Evolutionary conservation across 1,140 invertebrate species (phyloP).

Genomic region (Aphaenogaster ashmeadi): DNA sequence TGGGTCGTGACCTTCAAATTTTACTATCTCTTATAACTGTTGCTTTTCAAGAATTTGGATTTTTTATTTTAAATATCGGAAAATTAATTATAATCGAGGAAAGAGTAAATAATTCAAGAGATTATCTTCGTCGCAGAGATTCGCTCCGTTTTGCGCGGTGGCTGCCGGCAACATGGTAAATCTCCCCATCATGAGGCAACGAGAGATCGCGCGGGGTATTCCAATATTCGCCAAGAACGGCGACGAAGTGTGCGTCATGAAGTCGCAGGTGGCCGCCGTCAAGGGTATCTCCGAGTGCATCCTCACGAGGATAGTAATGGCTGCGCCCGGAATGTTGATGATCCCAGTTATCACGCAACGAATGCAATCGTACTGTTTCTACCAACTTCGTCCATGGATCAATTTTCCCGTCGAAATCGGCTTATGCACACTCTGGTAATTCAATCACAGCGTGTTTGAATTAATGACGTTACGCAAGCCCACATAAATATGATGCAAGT

Average conservation of each 20-base stretch:
- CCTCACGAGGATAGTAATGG: slow-evolving; percentile 90
- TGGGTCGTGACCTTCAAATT: neutral
- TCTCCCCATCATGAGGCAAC: slow-evolving; percentile 89
- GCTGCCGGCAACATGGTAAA: slow-evolving; percentile 89
- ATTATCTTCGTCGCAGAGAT: slow-evolving; percentile 53
- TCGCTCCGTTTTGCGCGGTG: slow-evolving; percentile 89
- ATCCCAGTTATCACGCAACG: slow-evolving; percentile 63
- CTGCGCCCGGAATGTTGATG: slow-evolving; percentile 87
- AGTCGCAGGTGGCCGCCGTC: slow-evolving; percentile 84
- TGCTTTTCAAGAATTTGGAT: neutral
- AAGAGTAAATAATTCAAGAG: neutral
- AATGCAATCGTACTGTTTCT: slow-evolving; percentile 46
- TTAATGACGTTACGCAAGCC: neutral
- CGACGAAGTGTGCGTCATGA: slow-evolving; percentile 63
- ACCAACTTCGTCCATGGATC: slow-evolving; percentile 27
- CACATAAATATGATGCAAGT: neutral
- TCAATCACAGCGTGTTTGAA: neutral
- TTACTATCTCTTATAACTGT: neutral
- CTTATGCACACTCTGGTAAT: slow-evolving; percentile 57
- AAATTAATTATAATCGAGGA: slow-evolving; percentile 2
- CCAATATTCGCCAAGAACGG: slow-evolving; percentile 40
- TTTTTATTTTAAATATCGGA: neutral
- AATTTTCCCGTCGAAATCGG: slow-evolving; percentile 8
- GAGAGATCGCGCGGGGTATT: slow-evolving; percentile 88
- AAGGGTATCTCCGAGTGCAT: slow-evolving; percentile 89